These are phyloP conservation scores for Phacellophora camtschatica DNA, from an alignment of 30 jellyfish, hydroid and myxozoan species.

Conservation along the genomic window DNA sequence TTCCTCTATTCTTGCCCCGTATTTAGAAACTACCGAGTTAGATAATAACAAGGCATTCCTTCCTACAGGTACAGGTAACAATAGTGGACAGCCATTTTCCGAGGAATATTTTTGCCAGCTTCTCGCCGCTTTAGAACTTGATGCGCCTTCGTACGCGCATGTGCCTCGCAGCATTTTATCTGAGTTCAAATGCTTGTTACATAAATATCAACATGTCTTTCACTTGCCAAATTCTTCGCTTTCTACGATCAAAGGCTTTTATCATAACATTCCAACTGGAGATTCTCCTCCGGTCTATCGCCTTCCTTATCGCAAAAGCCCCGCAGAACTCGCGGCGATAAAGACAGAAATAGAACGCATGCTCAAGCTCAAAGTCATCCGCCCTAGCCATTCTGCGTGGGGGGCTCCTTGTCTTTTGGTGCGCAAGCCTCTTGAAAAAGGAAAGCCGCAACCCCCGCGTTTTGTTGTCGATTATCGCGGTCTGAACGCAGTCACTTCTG, in stretches of 20 bases:
- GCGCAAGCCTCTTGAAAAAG: conserved; percentile 21
- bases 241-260: conserved; percentile 27
- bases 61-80: not conserved
- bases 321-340: conserved; percentile 47
- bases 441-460: conserved; percentile 49
- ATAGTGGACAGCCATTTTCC: not conserved
- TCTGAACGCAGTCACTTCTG: conserved; percentile 16
- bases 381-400: conserved; percentile 51
- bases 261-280: conserved; percentile 27
- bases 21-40: not conserved
- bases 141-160: conserved; percentile 29
- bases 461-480: conserved; percentile 35
- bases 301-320: conserved; percentile 45
- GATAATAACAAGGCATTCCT: conserved; percentile 19
- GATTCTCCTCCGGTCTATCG: conserved; percentile 42
- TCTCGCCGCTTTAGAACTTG: conserved; percentile 4
- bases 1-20: not conserved
- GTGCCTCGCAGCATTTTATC: not conserved
- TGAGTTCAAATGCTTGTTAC: not conserved
- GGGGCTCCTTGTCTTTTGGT: conserved; percentile 43
- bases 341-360: conserved; percentile 36
- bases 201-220: conserved; percentile 35
- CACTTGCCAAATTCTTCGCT: conserved; percentile 43
- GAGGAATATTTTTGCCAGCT: not conserved
- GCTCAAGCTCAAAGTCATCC: conserved; percentile 19